These are phyloP conservation scores for Conopomorpha cramerella DNA, from an alignment of 1,140 invertebrate genomes.

Conservation along the genomic window DNA sequence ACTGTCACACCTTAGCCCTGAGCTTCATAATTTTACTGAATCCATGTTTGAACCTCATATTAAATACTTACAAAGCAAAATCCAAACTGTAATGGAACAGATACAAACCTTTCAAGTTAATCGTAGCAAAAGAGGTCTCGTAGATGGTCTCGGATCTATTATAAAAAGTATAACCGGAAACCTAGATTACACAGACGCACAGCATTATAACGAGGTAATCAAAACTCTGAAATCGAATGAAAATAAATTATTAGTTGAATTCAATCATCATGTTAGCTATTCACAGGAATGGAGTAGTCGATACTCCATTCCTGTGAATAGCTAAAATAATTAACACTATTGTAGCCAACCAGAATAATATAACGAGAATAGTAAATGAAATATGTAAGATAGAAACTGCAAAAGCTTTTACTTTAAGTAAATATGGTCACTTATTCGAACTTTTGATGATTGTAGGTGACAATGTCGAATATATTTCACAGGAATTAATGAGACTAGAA, in stretches of 20 bases:
- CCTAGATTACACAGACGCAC: conserved; percentile 7
- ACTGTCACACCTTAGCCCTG: conserved; percentile 2
- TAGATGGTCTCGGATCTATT: conserved; percentile 6
- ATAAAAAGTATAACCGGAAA: conserved; percentile 11
- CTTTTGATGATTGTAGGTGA: not conserved
- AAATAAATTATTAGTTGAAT: not conserved
- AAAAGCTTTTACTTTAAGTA: not conserved
- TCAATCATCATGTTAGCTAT: not conserved
- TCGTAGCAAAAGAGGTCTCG: conserved; percentile 12
- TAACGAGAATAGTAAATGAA: not conserved
- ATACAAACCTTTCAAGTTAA: conserved; percentile 6
- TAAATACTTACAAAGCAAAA: conserved; percentile 5
- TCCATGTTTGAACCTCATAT: conserved; percentile 9
- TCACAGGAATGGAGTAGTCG: not conserved
- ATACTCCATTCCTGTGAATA: too few species aligned
- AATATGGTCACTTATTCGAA: not conserved
- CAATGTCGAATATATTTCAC: not conserved
- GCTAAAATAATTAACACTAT: not conserved
- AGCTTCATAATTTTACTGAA: conserved; percentile 4
- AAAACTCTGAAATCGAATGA: not conserved
- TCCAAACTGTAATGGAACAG: conserved; percentile 6
- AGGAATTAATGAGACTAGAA: not conserved
- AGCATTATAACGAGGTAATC: not conserved
- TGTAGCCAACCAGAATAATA: not conserved
- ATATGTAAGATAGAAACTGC: not conserved